These are phyloP conservation scores for Distichodus sexfasciatus DNA, from an alignment of 2,797 vertebrate species.

Conservation along the genomic window DNA sequence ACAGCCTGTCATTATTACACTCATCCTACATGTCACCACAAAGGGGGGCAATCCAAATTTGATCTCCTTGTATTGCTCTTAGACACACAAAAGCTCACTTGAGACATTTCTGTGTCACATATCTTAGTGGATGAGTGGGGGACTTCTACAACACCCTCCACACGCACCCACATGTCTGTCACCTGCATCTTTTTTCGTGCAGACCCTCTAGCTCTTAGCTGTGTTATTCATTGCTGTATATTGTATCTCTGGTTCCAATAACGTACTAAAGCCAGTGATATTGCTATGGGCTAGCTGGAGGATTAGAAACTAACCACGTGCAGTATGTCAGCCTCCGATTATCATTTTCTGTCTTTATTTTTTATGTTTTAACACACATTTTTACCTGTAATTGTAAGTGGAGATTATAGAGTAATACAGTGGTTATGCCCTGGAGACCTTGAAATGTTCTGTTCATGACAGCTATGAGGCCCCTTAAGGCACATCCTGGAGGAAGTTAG, in stretches of 20 bases:
- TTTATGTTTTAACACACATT: neutral
- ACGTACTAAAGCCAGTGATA: conserved; percentile 11
- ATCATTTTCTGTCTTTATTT: neutral
- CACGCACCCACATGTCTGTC: conserved; percentile 4
- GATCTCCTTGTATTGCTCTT: neutral
- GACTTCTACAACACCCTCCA: neutral
- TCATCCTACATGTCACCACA: conserved; percentile 19
- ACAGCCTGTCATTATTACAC: conserved; percentile 14
- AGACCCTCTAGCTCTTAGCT: neutral
- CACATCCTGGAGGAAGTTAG: conserved; percentile 46
- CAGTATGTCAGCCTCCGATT: neutral
- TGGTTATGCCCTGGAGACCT: neutral
- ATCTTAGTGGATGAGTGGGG: neutral
- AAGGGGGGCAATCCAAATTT: conserved; percentile 14
- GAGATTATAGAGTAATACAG: neutral
- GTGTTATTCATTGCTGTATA: neutral
- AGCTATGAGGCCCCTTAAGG: conserved; percentile 46
- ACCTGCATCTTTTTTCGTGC: neutral
- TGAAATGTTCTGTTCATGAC: neutral
- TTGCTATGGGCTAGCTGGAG: conserved; percentile 1
- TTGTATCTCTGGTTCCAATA: neutral
- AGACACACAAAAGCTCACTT: neutral
- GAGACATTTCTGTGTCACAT: conserved; percentile 12
- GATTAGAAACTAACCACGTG: conserved; percentile 5
- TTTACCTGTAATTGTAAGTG: neutral